Conservation (phyloP, 2,888 invertebrate species). For the Campoplex nolae region DNA sequence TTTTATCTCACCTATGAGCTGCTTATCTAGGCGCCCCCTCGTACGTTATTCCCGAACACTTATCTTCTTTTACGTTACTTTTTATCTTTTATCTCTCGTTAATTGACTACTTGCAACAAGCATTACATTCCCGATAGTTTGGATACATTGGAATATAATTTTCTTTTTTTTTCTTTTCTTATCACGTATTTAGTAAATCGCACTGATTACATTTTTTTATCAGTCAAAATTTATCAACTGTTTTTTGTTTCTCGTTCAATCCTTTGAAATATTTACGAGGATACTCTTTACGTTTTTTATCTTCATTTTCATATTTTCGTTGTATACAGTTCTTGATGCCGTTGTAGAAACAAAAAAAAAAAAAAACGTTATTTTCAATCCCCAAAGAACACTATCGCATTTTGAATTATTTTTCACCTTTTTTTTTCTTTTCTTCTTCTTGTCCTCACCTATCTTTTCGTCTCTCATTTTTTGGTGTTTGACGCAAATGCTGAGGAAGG, state of each 20-base stretch:
- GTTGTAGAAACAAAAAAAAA: not conserved
- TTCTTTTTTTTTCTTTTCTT: not conserved
- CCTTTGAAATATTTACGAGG: not conserved
- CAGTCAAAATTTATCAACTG: not conserved
- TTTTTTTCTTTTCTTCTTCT: not conserved
- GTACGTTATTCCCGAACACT: not conserved
- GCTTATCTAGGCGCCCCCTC: slow-evolving; percentile 58
- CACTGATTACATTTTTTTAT: not conserved
- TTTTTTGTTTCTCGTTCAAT: not conserved
- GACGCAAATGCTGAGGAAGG: not conserved
- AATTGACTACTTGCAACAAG: slow-evolving; percentile 22
- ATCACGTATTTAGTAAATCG: not conserved
- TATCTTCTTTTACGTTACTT: slow-evolving; percentile 26
- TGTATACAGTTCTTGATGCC: too few relatives aligned
- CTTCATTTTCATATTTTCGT: not conserved
- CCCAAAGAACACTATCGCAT: not conserved
- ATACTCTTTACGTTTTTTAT: not conserved
- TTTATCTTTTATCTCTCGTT: slow-evolving; percentile 38
- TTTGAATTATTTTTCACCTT: not conserved
- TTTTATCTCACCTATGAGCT: slow-evolving; percentile 37
- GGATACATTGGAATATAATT: not conserved
- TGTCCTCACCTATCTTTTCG: not conserved
- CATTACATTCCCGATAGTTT: not conserved
- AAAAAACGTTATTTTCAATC: not conserved
- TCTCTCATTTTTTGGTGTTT: slow-evolving; percentile 6